Conservation (phyloP, 2,888 invertebrate species). For the Eupithecia subfuscata region DNA sequence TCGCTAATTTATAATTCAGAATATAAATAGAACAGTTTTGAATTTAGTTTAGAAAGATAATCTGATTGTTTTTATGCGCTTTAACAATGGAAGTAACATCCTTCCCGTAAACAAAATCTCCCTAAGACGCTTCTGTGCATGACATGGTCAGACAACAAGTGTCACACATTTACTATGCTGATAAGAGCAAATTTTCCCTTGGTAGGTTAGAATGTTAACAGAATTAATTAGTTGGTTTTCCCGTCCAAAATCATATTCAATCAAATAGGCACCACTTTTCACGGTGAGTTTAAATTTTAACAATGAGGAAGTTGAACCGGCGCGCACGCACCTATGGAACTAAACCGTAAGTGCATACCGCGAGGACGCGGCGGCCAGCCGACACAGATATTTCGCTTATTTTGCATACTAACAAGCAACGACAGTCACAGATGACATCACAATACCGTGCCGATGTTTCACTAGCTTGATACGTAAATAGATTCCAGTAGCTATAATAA, state of each 20-base stretch:
- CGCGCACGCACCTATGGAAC: conserved; percentile 51
- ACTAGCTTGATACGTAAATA: conserved; percentile 10
- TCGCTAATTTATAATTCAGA: neutral
- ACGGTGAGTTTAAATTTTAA: conserved; percentile 30
- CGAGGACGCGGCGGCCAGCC: conserved; percentile 45
- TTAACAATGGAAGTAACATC: neutral
- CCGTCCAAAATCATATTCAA: neutral
- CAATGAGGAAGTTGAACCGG: conserved; percentile 49
- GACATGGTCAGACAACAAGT: neutral
- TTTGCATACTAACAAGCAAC: conserved; percentile 79
- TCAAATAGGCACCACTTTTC: neutral
- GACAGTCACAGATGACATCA: conserved; percentile 18
- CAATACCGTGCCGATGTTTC: conserved; percentile 11
- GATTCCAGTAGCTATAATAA: neutral
- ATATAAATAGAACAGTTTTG: neutral
- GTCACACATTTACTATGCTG: neutral
- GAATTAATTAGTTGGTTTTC: neutral
- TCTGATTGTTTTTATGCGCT: neutral
- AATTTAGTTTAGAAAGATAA: neutral
- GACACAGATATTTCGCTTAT: conserved; percentile 73
- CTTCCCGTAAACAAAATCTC: neutral
- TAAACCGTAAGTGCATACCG: conserved; percentile 58
- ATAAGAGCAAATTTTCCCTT: neutral
- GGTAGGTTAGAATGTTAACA: neutral
- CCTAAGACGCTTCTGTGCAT: neutral